A percentile compares a stretch with the other conserved stretches of the same genome.
These are phyloP conservation scores for Drosophila buzzatii DNA, from an alignment of 2,888 invertebrate species.

Conservation along the genomic window DNA sequence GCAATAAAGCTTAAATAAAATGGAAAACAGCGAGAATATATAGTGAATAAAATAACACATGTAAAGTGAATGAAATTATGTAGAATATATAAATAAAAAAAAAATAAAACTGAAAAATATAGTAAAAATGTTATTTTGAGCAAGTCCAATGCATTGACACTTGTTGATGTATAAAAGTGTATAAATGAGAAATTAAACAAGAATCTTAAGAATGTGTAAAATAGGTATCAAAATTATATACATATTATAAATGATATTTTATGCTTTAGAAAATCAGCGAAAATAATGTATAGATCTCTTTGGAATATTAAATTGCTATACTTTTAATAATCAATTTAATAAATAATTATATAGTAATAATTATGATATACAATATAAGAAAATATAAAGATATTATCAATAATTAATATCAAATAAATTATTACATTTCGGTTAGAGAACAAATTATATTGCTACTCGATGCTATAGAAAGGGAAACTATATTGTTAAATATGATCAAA, in stretches of 20 bases:
- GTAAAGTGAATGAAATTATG: background rate
- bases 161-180: background rate
- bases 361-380: too few species aligned
- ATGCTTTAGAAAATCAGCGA: too few species aligned
- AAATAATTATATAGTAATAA: too few species aligned
- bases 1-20: background rate
- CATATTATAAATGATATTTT: too few species aligned
- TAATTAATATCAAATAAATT: background rate
- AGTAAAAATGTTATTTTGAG: background rate
- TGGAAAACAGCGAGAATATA: background rate
- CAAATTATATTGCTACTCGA: background rate
- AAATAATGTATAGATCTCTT: too few species aligned
- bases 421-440: background rate
- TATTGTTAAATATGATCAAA: background rate
- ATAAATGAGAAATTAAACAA: background rate
- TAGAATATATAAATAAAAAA: background rate
- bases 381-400: background rate
- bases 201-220: background rate
- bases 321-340: too few species aligned
- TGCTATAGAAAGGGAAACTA: constrained; percentile 5
- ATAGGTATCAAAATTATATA: background rate
- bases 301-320: too few species aligned
- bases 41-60: background rate
- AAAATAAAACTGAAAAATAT: background rate
- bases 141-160: background rate